A percentile compares a stretch with the other conserved stretches of the same genome.
These are phyloP conservation scores for Medauroidea extradentata DNA, from an alignment of 1,140 invertebrate genomes.

Conservation along the genomic window DNA sequence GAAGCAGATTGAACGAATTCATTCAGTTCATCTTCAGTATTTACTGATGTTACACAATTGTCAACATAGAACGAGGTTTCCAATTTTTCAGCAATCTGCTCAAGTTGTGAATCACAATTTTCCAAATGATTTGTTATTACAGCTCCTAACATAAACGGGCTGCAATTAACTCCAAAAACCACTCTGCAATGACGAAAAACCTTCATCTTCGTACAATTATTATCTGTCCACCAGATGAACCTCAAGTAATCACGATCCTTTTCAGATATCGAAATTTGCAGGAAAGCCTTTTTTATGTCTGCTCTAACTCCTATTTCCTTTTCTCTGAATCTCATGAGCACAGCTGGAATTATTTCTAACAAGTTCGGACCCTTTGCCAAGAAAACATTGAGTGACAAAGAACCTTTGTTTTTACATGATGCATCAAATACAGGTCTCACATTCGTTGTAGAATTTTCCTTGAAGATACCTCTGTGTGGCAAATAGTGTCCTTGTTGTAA, in stretches of 20 bases:
- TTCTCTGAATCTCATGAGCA: slow-evolving; percentile 39
- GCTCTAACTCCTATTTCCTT: slow-evolving; percentile 35
- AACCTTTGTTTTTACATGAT: slow-evolving; percentile 23
- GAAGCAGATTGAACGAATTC: slow-evolving; percentile 18
- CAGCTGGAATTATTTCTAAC: slow-evolving; percentile 37
- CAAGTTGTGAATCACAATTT: slow-evolving; percentile 5
- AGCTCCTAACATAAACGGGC: slow-evolving; percentile 17
- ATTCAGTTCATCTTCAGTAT: slow-evolving; percentile 18
- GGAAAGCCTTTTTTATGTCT: slow-evolving; percentile 44
- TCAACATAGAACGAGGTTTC: slow-evolving; percentile 26
- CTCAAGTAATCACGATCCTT: slow-evolving; percentile 34
- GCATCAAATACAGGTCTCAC: slow-evolving; percentile 25
- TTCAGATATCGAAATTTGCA: slow-evolving; percentile 33
- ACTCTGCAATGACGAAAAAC: slow-evolving; percentile 30
- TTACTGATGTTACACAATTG: slow-evolving; percentile 27
- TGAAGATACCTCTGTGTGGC: slow-evolving; percentile 35
- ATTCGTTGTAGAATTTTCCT: slow-evolving; percentile 29
- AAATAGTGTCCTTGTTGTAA: slow-evolving; percentile 29
- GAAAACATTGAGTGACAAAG: slow-evolving; percentile 38
- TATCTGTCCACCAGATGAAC: slow-evolving; percentile 37
- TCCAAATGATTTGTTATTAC: slow-evolving; percentile 12
- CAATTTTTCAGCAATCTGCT: slow-evolving; percentile 15
- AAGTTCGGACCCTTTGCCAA: slow-evolving; percentile 40
- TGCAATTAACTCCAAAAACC: slow-evolving; percentile 20
- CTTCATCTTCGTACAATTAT: slow-evolving; percentile 11